Conservation (phyloP, 2,888 invertebrate genomes). For the Cremastinae sp. region DNA sequence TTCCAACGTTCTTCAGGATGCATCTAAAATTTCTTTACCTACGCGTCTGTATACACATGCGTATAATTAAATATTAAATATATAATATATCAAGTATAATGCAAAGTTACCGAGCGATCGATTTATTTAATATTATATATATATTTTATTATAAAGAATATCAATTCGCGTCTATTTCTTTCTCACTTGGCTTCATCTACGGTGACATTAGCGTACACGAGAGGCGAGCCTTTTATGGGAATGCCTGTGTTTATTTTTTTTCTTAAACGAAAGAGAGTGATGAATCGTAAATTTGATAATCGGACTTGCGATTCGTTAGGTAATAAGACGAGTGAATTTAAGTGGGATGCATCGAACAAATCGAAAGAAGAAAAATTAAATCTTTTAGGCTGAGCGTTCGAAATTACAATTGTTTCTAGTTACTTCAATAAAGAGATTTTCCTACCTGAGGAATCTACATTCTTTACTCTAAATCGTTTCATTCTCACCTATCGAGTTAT, state of each 20-base stretch:
- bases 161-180: slow-evolving; percentile 26
- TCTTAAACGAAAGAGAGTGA: not conserved
- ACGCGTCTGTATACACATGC: too few species aligned
- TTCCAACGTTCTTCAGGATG: slow-evolving; percentile 51
- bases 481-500: slow-evolving; percentile 15
- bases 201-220: too few species aligned
- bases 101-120: slow-evolving; percentile 69
- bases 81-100: slow-evolving; percentile 58
- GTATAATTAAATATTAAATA: slow-evolving; percentile 59
- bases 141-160: slow-evolving; percentile 58
- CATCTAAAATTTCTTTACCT: too few species aligned
- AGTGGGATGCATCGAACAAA: not conserved
- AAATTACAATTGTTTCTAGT: too few species aligned
- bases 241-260: not conserved
- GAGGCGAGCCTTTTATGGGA: not conserved
- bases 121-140: slow-evolving; percentile 74
- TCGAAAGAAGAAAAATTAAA: slow-evolving; percentile 22
- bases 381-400: slow-evolving; percentile 1
- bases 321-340: not conserved
- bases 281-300: too few species aligned
- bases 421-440: slow-evolving; percentile 61
- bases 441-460: slow-evolving; percentile 71
- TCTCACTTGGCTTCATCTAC: slow-evolving; percentile 41
- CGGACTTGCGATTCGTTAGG: too few species aligned
- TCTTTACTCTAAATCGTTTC: slow-evolving; percentile 31